Conservation (phyloP, 1,140 invertebrate genomes). For the Diprion similis region DNA sequence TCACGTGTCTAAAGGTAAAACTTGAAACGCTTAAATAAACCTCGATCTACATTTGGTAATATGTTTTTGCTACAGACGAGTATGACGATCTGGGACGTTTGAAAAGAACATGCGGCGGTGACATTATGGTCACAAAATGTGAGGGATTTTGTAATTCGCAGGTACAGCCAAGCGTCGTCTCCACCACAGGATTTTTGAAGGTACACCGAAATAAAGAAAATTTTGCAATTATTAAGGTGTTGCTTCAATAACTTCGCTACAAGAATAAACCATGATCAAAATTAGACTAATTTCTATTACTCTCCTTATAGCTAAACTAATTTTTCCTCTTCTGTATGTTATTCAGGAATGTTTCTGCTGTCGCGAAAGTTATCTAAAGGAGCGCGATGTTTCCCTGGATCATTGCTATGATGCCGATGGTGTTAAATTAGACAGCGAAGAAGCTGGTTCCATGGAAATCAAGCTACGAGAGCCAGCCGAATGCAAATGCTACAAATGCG, state of each 20-base stretch:
- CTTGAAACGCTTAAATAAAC: conserved; percentile 10
- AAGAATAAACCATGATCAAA: too few relatives aligned
- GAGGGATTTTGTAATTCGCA: conserved; percentile 90
- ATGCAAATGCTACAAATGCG: conserved; percentile 90
- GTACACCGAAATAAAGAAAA: conserved; percentile 56
- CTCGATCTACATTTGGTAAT: conserved; percentile 9
- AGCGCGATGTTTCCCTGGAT: conserved; percentile 78
- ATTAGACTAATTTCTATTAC: too few relatives aligned
- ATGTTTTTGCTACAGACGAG: conserved; percentile 72
- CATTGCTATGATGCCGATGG: conserved; percentile 91
- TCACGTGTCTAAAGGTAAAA: conserved; percentile 77
- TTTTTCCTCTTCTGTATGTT: background rate
- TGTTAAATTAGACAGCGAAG: conserved; percentile 68
- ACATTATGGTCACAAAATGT: conserved; percentile 86
- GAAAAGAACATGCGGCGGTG: conserved; percentile 84
- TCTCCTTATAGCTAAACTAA: too few relatives aligned
- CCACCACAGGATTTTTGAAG: conserved; percentile 88
- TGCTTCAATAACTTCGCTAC: too few relatives aligned
- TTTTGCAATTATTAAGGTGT: too few relatives aligned
- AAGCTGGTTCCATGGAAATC: conserved; percentile 76
- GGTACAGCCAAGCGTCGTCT: conserved; percentile 87
- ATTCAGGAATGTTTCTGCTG: conserved; percentile 90
- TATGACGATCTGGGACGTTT: conserved; percentile 82
- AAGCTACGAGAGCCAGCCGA: conserved; percentile 84
- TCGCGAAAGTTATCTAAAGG: conserved; percentile 82